Percentiles rank a stretch among this genome's conserved stretches.
phyloP scores from a whole-genome alignment of 1,140 invertebrate genomes.

The Caenorhabditis tropicalis region DNA sequence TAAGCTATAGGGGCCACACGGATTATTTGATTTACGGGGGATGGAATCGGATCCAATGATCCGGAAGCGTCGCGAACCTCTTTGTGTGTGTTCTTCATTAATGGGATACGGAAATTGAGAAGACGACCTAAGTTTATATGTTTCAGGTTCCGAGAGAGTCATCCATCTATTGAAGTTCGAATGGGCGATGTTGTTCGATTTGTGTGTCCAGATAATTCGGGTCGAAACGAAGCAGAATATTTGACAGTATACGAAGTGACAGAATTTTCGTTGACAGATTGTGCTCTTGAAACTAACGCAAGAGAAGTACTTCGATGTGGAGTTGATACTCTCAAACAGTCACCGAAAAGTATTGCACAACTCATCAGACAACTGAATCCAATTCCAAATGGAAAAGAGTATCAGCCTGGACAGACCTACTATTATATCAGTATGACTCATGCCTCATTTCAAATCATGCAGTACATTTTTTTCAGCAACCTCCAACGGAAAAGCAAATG shows the following conservation, averaged over 20 bases:
- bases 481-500: background rate
- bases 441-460: background rate
- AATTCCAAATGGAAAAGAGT: constrained; percentile 28
- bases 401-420: background rate
- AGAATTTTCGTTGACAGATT: background rate
- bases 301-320: background rate
- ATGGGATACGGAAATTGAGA: constrained; percentile 35
- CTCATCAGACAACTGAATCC: background rate
- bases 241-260: background rate
- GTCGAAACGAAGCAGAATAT: background rate
- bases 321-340: background rate
- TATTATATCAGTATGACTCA: constrained; percentile 5
- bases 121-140: constrained; percentile 11
- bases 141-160: constrained; percentile 29
- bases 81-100: constrained; percentile 42
- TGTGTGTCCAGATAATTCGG: constrained; percentile 20
- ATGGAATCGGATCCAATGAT: constrained; percentile 41
- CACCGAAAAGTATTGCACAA: constrained; percentile 7
- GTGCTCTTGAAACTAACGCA: background rate
- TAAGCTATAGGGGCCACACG: background rate
- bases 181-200: constrained; percentile 29
- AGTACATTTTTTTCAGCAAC: background rate
- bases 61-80: constrained; percentile 17
- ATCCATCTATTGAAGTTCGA: background rate
- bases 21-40: constrained; percentile 37